Conservation (phyloP, 2,797 vertebrate species). For the Rhodeus uyekii region DNA sequence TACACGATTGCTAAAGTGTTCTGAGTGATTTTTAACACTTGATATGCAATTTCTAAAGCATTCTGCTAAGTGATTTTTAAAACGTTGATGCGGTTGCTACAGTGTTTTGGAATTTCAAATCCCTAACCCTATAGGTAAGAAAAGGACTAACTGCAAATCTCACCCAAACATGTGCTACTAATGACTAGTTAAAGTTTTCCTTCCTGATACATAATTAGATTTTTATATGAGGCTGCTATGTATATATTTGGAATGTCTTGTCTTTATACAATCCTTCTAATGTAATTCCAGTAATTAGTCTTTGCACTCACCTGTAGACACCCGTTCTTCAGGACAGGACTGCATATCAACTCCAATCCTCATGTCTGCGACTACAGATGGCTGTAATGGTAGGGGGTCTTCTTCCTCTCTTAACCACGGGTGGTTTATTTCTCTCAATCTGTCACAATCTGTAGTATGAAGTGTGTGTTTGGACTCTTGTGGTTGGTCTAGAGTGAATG, state of each 20-base stretch:
- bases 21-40: not conserved
- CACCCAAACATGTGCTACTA: not conserved
- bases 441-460: constrained; percentile 48
- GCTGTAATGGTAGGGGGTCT: constrained; percentile 49
- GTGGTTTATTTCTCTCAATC: constrained; percentile 48
- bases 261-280: not conserved
- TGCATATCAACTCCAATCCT: constrained; percentile 69
- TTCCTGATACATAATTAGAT: not conserved
- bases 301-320: constrained; percentile 44
- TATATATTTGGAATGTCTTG: not conserved
- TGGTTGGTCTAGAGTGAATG: constrained; percentile 8
- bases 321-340: constrained; percentile 53
- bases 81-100: not conserved
- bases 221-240: not conserved
- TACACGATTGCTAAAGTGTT: not conserved
- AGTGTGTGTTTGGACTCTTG: constrained; percentile 37
- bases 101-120: constrained; percentile 1
- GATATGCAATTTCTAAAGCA: not conserved
- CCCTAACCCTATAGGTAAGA: not conserved
- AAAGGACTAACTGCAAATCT: not conserved
- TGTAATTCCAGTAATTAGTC: constrained; percentile 1
- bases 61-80: not conserved
- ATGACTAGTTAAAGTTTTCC: not conserved
- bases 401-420: constrained; percentile 39
- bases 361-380: constrained; percentile 59